Conservation (phyloP, 1,140 invertebrate genomes). For the Drosophila bocqueti region DNA sequence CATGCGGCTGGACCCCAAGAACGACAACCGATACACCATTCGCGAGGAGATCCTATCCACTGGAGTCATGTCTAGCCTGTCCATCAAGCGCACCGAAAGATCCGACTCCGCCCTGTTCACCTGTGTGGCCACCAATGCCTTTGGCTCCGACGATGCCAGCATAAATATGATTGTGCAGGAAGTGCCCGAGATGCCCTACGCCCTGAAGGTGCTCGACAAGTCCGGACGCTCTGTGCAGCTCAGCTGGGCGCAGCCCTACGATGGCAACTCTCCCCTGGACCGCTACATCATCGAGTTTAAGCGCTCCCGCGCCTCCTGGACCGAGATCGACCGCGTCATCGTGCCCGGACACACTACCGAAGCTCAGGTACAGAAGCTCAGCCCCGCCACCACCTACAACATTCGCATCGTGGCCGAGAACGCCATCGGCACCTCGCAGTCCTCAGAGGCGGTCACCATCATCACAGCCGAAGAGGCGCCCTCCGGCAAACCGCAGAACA, state of each 20-base stretch:
- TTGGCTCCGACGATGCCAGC: conserved; percentile 97
- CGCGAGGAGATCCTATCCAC: conserved; percentile 94
- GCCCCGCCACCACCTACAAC: conserved; percentile 96
- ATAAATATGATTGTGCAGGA: conserved; percentile 99
- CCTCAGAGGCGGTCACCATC: conserved; percentile 96
- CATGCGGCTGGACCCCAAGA: conserved; percentile 94
- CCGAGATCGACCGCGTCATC: conserved; percentile 93
- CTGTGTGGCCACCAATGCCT: conserved; percentile 97
- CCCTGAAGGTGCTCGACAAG: conserved; percentile 95
- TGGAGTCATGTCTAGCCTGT: conserved; percentile 94
- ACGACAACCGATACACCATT: conserved; percentile 95
- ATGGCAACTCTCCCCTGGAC: conserved; percentile 97
- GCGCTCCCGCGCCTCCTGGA: conserved; percentile 94
- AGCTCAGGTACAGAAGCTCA: conserved; percentile 94
- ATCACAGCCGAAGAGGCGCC: conserved; percentile 98
- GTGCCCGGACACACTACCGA: conserved; percentile 94
- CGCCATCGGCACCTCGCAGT: conserved; percentile 95
- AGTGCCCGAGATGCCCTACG: conserved; percentile 96
- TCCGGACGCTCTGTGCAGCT: conserved; percentile 95
- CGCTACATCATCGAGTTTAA: conserved; percentile 97
- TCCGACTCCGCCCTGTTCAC: conserved; percentile 97
- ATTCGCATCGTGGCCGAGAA: conserved; percentile 97
- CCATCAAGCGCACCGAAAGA: conserved; percentile 94
- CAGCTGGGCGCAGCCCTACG: conserved; percentile 96
- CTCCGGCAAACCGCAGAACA: conserved; percentile 92